Conservation (phyloP, 1,140 invertebrate species). For the Lucilia cuprina region DNA sequence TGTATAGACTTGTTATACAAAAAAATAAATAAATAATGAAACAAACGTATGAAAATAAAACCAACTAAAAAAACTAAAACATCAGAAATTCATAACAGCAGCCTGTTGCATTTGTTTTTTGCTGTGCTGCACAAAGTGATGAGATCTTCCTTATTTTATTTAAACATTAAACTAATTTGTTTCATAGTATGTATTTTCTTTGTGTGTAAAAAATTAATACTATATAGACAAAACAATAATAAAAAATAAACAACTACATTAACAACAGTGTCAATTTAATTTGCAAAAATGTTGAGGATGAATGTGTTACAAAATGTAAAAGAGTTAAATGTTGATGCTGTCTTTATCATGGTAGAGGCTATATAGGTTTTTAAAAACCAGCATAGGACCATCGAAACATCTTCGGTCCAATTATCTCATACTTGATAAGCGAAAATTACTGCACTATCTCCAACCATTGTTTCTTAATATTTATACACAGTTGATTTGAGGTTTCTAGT, state of each 20-base stretch:
- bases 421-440: too few species aligned
- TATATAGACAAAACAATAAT: neutral
- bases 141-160: conserved; percentile 9
- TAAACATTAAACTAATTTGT: conserved; percentile 6
- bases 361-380: too few species aligned
- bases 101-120: neutral
- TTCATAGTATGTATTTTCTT: neutral
- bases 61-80: neutral
- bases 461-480: too few species aligned
- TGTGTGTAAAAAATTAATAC: neutral
- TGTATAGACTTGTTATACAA: neutral
- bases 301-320: neutral
- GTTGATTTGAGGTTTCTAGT: too few species aligned
- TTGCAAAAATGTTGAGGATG: neutral
- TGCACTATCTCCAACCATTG: too few species aligned
- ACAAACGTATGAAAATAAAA: neutral
- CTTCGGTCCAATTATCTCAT: too few species aligned
- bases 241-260: neutral
- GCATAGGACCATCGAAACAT: too few species aligned
- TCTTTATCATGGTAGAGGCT: too few species aligned
- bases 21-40: neutral
- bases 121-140: neutral
- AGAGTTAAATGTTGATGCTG: neutral
- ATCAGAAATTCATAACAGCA: conserved; percentile 8
- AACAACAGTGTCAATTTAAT: neutral